Conservation (phyloP, 2,113 vertebrate species). For the Barbus barbus region DNA sequence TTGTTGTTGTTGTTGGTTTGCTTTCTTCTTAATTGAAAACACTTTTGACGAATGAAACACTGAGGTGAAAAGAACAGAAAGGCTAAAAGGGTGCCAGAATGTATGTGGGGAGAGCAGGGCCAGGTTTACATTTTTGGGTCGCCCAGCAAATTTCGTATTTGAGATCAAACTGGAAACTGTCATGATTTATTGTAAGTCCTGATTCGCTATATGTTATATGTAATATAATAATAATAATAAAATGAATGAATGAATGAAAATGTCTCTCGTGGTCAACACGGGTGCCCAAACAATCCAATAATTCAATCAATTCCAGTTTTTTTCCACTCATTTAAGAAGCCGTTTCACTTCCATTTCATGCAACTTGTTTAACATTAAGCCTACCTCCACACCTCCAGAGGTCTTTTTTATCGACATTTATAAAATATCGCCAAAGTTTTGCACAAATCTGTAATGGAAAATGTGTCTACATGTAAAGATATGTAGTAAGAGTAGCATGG, state of each 20-base stretch:
- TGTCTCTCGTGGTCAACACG: not conserved
- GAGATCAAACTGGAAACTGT: not conserved
- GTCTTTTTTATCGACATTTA: too few species aligned
- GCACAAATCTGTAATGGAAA: too few species aligned
- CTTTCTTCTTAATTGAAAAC: constrained; percentile 21
- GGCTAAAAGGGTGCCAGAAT: not conserved
- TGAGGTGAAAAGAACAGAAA: not conserved
- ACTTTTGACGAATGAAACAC: constrained; percentile 8
- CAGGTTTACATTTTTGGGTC: not conserved
- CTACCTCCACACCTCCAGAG: not conserved
- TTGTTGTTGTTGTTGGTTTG: constrained; percentile 29
- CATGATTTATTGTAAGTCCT: not conserved
- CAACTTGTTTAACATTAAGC: not conserved
- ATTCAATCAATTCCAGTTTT: not conserved
- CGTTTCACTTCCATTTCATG: not conserved
- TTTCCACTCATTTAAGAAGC: not conserved
- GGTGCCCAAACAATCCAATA: not conserved
- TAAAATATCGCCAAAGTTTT: too few species aligned
- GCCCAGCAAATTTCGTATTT: not conserved
- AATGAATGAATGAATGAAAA: not conserved
- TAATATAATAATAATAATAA: too few species aligned
- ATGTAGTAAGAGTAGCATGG: not conserved
- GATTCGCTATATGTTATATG: not conserved
- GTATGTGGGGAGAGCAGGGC: not conserved
- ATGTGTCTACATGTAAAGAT: not conserved